Percentiles rank a stretch among this genome's conserved stretches.
These are phyloP conservation scores for Melanargia galathea DNA, from an alignment of 2,888 invertebrate genomes.

Conservation along the genomic window DNA sequence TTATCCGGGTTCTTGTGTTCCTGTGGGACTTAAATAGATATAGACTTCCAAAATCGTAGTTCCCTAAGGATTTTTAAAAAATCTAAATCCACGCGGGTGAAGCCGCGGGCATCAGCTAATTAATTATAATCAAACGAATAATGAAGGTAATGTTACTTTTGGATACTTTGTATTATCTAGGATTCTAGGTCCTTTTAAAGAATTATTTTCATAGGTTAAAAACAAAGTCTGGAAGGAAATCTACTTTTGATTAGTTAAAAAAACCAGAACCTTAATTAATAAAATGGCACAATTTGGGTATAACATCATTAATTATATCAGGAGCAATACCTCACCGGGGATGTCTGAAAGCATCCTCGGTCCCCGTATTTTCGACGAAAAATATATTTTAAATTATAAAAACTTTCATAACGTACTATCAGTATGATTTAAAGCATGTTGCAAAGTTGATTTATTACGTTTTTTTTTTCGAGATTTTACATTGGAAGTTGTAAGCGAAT, in stretches of 20 bases:
- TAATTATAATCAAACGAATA: too few species aligned
- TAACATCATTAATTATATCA: conserved; percentile 17
- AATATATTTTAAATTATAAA: conserved; percentile 20
- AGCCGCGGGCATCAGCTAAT: too few species aligned
- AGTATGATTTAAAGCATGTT: conserved; percentile 5
- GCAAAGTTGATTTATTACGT: not conserved
- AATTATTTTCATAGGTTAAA: too few species aligned
- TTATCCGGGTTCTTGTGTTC: too few species aligned
- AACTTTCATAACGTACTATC: not conserved
- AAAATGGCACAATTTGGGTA: conserved; percentile 17
- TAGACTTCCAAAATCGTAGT: too few species aligned
- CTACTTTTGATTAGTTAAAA: conserved; percentile 6
- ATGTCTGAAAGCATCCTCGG: conserved; percentile 18
- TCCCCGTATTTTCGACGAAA: conserved; percentile 17
- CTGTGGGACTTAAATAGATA: too few species aligned
- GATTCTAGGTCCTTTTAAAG: not conserved
- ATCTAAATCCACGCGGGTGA: not conserved
- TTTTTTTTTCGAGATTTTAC: not conserved
- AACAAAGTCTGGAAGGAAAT: not conserved
- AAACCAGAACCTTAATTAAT: conserved; percentile 13
- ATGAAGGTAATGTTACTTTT: too few species aligned
- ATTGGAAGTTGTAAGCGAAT: not conserved
- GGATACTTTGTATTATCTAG: too few species aligned
- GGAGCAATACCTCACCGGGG: conserved; percentile 20
- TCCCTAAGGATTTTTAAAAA: too few species aligned